Evolutionary conservation across 1,140 invertebrate genomes (phyloP), one percentile per base, ranked within the genome.

Genomic region (Drosophila tropicalis): DNA sequence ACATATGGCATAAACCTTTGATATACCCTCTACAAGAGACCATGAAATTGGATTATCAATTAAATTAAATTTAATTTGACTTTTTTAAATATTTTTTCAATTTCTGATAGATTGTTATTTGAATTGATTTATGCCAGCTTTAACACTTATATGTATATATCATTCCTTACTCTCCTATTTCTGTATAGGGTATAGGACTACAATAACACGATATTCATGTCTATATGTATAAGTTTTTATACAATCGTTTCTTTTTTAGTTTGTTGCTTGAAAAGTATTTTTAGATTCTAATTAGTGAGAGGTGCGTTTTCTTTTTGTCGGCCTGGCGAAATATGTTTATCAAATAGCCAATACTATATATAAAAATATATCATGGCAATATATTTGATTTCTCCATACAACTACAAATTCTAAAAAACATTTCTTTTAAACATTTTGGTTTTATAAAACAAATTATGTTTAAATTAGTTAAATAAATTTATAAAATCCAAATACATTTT

Each of bases 281-380:
- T 22, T 51, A 51, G 44, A 19, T 51, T 51, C 19, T 51, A 51
- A 51, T 51, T 51, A 51, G 17, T 51, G 12, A 51, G 17, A 51
- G 17, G 44, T 10, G 10, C 19, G 19, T 51, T 51, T 51, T 47
- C 0, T 17, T 51, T 17, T 51, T 22, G 44, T 51, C 9, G 10
- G 44, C 17, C 15, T 47, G 7, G 15, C 9, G 3, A 51, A 51
- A 10, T 51, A 9, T 19, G 10, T 51, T 51, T 51, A 19, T 12
- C 44, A 47, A 19, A 47, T 10, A 47, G 17, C 44, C 19, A 47
- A 17, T 19, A 47, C 12, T 0, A 9, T 22, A 22, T 51, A 51
- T 51, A 19, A 12, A 19, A 1, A 29, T 29, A 29, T 19, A 12
- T 22, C 9, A 51, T 19, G 36, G 34, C 34, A 10, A 36, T 7